phyloP scores from a whole-genome alignment of 2,888 invertebrate species.

The Scelioninae gen. 1 region DNA sequence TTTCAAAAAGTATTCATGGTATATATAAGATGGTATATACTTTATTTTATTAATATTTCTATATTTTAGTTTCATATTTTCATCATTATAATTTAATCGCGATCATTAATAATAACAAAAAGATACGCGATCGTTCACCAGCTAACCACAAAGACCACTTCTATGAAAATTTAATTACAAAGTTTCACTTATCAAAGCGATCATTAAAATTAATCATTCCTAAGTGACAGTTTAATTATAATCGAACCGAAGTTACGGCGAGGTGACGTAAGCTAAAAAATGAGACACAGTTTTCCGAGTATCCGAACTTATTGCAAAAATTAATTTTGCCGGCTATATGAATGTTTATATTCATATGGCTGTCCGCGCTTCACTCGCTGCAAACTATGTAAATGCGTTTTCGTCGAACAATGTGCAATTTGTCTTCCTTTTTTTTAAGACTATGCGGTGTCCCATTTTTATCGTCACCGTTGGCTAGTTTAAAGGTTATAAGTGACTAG shows the following conservation, averaged over 20 bases:
- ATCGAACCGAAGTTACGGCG: conserved; percentile 43
- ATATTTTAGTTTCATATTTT: too few relatives aligned
- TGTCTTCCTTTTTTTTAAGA: conserved; percentile 29
- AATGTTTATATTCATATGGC: conserved; percentile 11
- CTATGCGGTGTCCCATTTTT: conserved; percentile 34
- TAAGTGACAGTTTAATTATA: conserved; percentile 64
- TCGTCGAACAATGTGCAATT: conserved; percentile 48
- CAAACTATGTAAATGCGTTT: conserved; percentile 38
- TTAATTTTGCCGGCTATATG: conserved; percentile 30
- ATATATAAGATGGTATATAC: too few relatives aligned
- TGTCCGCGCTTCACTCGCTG: conserved; percentile 1
- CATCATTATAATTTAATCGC: conserved; percentile 15
- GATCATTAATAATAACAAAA: conserved; percentile 29
- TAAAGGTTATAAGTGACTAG: conserved; percentile 38
- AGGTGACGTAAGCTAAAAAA: conserved; percentile 44
- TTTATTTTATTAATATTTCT: too few relatives aligned
- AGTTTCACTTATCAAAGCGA: conserved; percentile 54
- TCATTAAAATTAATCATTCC: conserved; percentile 63
- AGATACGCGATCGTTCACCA: conserved; percentile 14
- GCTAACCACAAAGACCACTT: conserved; percentile 35
- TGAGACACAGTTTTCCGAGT: conserved; percentile 42
- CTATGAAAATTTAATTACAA: conserved; percentile 62
- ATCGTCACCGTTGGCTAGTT: conserved; percentile 38
- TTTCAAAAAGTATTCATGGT: too few relatives aligned
- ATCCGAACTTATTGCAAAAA: conserved; percentile 32